A percentile compares a stretch with the other conserved stretches of the same genome.
Conservation (phyloP, 2,797 vertebrate species). For the Rallus crepitans region DNA sequence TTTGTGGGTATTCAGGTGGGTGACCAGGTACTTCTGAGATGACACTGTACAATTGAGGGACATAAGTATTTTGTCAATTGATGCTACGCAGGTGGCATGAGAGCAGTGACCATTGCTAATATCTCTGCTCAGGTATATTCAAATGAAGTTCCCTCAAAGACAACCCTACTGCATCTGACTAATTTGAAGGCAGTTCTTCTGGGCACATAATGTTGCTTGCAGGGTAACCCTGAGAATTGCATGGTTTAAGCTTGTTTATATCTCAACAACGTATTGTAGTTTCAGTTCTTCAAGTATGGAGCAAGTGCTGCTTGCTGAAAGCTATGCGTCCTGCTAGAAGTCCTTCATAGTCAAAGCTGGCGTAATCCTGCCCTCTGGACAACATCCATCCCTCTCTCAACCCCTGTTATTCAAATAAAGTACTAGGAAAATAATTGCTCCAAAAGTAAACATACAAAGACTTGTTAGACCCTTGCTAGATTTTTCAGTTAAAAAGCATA, state of each 20-base stretch:
- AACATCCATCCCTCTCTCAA: not conserved
- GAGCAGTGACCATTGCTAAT: not conserved
- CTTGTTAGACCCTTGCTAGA: not conserved
- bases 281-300: not conserved
- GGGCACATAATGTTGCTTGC: not conserved
- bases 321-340: not conserved
- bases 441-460: not conserved
- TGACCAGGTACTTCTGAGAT: not conserved
- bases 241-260: conserved; percentile 1
- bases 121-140: not conserved
- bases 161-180: accelerated
- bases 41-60: not conserved
- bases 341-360: not conserved
- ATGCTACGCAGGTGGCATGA: not conserved
- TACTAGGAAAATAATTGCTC: not conserved
- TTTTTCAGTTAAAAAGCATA: not conserved
- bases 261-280: not conserved
- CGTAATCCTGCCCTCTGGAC: not conserved
- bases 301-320: not conserved
- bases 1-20: not conserved
- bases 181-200: not conserved
- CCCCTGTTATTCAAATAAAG: not conserved
- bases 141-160: not conserved
- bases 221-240: not conserved
- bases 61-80: not conserved